Evolutionary conservation across 1,140 invertebrate species (phyloP), one percentile per base, ranked within the genome.

Genomic region (Atta cephalotes): DNA sequence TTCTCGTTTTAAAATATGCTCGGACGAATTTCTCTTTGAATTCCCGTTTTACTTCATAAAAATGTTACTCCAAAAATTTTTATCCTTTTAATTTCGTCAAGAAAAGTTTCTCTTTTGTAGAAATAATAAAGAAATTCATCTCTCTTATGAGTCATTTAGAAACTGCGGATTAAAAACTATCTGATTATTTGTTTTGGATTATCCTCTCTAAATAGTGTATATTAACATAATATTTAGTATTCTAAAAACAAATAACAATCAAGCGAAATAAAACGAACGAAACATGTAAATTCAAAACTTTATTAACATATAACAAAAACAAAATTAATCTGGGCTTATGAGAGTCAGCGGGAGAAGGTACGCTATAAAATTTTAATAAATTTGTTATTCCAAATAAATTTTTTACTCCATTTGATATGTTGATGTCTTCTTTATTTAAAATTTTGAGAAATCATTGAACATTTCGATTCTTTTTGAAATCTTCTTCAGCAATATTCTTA

Each of bases 111-210:
- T 56, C n/a, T 35, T 16, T 21, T 28, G 2, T 71, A 18, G 45
- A 16, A 49, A 45, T 71, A 25, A 66, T 66, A 35, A 66, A 66
- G 31, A 65, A 65, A 21, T 66, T 66, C 18, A 45, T 31, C 14
- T 18, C 2, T 39, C 3, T 66, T 35, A 31, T 28, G 18, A 66
- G 18, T 18, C 3, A 6, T 66, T 66, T 45, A 21, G 35, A 45
- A 68, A 39, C 45, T 45, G 18, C 18, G 3, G 39, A 10, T 66
- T 66, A 39, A 66, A 45, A 68, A 6, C 45, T 21, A 45, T 14
- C 65, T 68, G 39, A 21, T 68, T 45, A 68, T 45, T 45, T 68
- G n/a, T 14, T n/a, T 31, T 66, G 12, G 16, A 68, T 68, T 68
- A 68, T 21, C 39, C 39, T 45, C 10, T 45, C 3, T 21, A 45